These are phyloP conservation scores for Pteronotus mesoamericanus DNA, from an alignment of 2,797 vertebrate genomes.

Conservation along the genomic window DNA sequence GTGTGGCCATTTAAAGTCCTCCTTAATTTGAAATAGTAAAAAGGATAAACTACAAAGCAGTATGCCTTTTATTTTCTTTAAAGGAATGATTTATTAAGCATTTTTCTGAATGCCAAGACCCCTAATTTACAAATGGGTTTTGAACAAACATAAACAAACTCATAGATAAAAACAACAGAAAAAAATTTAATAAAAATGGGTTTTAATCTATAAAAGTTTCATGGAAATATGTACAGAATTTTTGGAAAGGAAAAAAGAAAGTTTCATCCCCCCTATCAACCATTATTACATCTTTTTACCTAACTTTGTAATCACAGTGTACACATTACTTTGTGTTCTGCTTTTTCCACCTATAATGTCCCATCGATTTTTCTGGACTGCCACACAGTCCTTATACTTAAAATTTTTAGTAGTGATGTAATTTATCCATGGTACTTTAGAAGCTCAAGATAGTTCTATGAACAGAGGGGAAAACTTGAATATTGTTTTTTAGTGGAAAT, in stretches of 20 bases:
- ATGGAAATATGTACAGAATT: neutral
- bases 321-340: neutral
- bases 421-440: conserved; percentile 14
- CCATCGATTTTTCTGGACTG: neutral
- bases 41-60: neutral
- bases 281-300: neutral
- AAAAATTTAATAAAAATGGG: neutral
- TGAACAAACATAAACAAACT: neutral
- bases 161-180: neutral
- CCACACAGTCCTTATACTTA: conserved; percentile 35
- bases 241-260: conserved; percentile 10
- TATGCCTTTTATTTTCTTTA: neutral
- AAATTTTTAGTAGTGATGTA: neutral
- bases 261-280: neutral
- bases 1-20: neutral
- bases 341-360: conserved; percentile 5
- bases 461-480: neutral
- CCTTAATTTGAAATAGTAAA: conserved; percentile 16
- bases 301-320: neutral
- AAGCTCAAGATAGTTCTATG: neutral
- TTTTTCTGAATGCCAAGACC: conserved; percentile 24
- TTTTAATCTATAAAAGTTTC: conserved; percentile 1
- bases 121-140: neutral
- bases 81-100: neutral
- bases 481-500: conserved; percentile 39